phyloP scores from a whole-genome alignment of 2,888 invertebrate genomes.

The Ferdinandea cuprea region DNA sequence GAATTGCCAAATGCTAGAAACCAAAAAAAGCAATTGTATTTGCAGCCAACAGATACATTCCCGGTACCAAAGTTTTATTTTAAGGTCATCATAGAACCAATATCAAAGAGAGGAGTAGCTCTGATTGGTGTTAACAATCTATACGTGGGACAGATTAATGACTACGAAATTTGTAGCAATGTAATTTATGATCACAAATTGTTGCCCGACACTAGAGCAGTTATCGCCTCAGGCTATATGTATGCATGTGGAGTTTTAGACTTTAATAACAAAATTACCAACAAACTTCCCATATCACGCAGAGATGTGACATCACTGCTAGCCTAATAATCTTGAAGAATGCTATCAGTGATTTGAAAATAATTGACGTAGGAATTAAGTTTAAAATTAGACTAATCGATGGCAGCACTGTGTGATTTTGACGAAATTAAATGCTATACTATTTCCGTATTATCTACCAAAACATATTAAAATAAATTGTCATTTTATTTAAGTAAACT shows the following conservation, averaged over 20 bases:
- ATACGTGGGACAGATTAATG: slow-evolving; percentile 77
- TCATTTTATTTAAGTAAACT: too few relatives aligned
- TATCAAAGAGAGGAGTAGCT: slow-evolving; percentile 83
- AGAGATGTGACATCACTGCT: slow-evolving; percentile 52
- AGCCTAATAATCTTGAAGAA: too few relatives aligned
- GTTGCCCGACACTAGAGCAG: slow-evolving; percentile 83
- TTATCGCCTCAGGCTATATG: slow-evolving; percentile 79
- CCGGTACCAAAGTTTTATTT: slow-evolving; percentile 85
- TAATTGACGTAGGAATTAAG: too few relatives aligned
- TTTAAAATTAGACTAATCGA: too few relatives aligned
- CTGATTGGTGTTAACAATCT: slow-evolving; percentile 83
- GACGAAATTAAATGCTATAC: too few relatives aligned
- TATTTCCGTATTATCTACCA: too few relatives aligned
- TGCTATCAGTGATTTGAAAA: not conserved
- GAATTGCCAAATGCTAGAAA: slow-evolving; percentile 83
- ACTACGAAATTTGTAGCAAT: slow-evolving; percentile 80
- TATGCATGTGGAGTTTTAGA: slow-evolving; percentile 80
- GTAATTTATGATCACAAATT: slow-evolving; percentile 83
- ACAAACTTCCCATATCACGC: slow-evolving; percentile 76
- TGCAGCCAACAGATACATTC: slow-evolving; percentile 79
- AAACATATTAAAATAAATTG: too few relatives aligned
- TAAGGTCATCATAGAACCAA: slow-evolving; percentile 85
- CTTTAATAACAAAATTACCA: slow-evolving; percentile 77
- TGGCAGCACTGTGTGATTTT: too few relatives aligned
- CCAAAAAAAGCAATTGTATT: slow-evolving; percentile 80